Base-by-base conservation (phyloP, 2,888 invertebrate genomes). In the Apomyelois bistriatella region DNA sequence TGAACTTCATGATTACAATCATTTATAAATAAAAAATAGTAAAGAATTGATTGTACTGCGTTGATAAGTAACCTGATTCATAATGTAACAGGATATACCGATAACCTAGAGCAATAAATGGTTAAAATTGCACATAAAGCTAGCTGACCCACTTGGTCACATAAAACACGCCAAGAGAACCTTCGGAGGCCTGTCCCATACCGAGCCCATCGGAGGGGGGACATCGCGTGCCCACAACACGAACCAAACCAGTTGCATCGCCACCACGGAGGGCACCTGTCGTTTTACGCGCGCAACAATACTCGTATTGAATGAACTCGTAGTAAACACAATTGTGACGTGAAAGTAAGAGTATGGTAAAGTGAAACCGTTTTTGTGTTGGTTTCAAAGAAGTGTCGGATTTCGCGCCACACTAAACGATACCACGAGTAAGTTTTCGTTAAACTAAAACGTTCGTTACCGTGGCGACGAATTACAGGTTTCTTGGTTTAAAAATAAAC, bases 281-380 rank as follows among this genome's bases (percentile, higher is more conserved):
- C 76, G 58, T 64, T 66, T 62, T 64, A 57, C 55, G 54, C 54
- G 55, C 41, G 50, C 50, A 28, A 42, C 16, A 67, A 6, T 6
- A 64, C 38, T 54, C 50, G n/a, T 60, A 54, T 60, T 74, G 72
- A 77, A 80, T 79, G 74, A 76, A 72, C 65, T 58, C 58, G 62
- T 63, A 64, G 58, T 62, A 61, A 59, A 61, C 47, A 54, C 48
- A 35, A 36, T 55, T 53, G 72, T 70, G 70, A 66, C 68, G 73
- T 68, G 65, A 66, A 67, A 73, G 73, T 74, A 74, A 79, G 64
- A 82, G 86, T 84, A 82, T 83, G 79, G 66, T 75, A 72, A 80
- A 83, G 85, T 88, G 85, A 85, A 80, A 82, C 64, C 61, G 65
- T 68, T 63, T 32, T 60, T 41, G 56, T 58, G 54, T 58, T 56